Conservation (phyloP, 2,113 vertebrate genomes). For the Gobius niger region DNA sequence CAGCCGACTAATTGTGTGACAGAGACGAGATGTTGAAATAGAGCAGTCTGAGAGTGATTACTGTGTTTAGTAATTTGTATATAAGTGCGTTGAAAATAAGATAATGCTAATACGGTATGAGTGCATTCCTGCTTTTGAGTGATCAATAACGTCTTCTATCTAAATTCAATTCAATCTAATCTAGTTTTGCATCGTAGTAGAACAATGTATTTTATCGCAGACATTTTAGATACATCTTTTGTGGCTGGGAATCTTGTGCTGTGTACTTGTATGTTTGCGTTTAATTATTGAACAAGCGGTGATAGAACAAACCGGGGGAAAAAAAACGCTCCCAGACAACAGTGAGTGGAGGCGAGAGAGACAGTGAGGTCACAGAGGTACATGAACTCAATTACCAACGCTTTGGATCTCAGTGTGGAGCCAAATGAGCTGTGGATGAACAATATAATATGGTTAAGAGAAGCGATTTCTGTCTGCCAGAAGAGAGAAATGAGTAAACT, state of each 20-base stretch:
- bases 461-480: conserved; percentile 4
- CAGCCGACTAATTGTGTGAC: background rate
- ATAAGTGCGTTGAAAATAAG: no score
- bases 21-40: background rate
- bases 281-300: conserved; percentile 1
- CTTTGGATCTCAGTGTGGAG: conserved; percentile 25
- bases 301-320: conserved; percentile 6
- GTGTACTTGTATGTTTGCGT: background rate
- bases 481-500: background rate
- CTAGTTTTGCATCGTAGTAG: background rate
- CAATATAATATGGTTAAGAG: conserved; percentile 44
- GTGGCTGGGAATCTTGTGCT: background rate
- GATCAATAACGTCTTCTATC: no score
- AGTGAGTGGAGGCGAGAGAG: conserved; percentile 7
- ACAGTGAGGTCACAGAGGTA: conserved; percentile 29
- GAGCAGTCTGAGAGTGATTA: background rate
- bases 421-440: conserved; percentile 46
- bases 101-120: no score
- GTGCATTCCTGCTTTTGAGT: no score
- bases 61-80: background rate
- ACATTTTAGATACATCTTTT: conserved; percentile 13
- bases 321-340: background rate
- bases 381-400: conserved; percentile 58
- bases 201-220: background rate
- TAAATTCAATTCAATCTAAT: no score